Base-by-base conservation (phyloP, 1,140 invertebrate species). In the Chelonus insularis region DNA sequence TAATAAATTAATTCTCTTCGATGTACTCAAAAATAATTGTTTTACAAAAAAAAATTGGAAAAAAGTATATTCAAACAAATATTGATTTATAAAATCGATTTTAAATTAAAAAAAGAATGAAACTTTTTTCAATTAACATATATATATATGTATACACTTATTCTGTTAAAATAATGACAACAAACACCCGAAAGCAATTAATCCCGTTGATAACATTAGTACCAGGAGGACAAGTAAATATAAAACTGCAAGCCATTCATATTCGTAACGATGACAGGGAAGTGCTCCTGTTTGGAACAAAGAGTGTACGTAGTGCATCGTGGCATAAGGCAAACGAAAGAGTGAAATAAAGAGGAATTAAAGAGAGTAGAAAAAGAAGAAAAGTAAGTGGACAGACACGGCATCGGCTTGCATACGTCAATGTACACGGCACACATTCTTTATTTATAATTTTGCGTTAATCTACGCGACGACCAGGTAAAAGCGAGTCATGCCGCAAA, bases 401-500 rank as follows among this genome's bases (percentile, higher is more conserved):
- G 25, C 25, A 29, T 52, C 50, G 14, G 25, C 7, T 52, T 18
- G 41, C 18, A 18, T 8, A 43, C 21, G 45, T 12, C 20, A 48
- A 48, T 48, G 14, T 45, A 48, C 45, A 48, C 21, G 63, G 64
- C 66, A 69, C 67, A 74, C 68, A 76, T 75, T 80, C 72, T 80
- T 80, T 81, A 80, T 80, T 78, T 80, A 80, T 81, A 81, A 81
- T 81, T 81, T 80, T 70, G 72, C 77, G 76, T 81, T 81, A 81
- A 81, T 80, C 77, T 77, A 79, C 76, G 72, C 73, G 74, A 79
- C 76, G 74, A 77, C 73, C 72, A 73, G 76, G 69, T 72, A 76
- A 75, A 77, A 80, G 76, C 77, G 72, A 77, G 75, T 75, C 71
- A 74, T 76, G 77, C 78, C 77, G 74, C 75, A 79, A 82, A 82